phyloP scores from a whole-genome alignment of 2,888 invertebrate genomes.

The Aspidapion aeneum region DNA sequence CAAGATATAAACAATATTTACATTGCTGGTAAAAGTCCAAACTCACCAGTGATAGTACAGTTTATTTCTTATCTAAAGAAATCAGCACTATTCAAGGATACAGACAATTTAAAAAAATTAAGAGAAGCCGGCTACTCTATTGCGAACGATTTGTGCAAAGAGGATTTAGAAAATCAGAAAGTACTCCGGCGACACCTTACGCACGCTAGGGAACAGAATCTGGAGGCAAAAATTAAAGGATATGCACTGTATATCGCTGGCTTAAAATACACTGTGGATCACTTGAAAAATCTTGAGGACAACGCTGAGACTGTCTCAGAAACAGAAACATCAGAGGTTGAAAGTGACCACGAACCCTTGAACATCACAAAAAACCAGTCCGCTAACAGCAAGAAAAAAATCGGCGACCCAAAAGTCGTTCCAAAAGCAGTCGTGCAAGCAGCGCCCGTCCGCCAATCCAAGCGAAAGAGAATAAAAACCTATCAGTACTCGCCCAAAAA shows the following conservation, averaged over 20 bases:
- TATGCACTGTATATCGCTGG: not conserved
- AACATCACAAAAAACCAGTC: too few species aligned
- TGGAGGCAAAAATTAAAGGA: not conserved
- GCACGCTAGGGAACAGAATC: not conserved
- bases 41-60: not conserved
- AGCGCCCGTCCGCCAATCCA: not conserved
- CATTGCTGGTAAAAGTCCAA: not conserved
- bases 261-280: not conserved
- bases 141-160: not conserved
- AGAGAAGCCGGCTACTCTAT: not conserved
- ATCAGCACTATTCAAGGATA: not conserved
- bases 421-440: not conserved
- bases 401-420: too few species aligned
- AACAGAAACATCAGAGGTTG: not conserved
- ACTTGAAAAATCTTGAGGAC: not conserved
- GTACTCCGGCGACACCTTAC: not conserved
- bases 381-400: too few species aligned
- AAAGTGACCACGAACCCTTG: not conserved
- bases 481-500: not conserved
- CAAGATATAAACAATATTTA: not conserved
- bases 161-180: not conserved
- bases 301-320: not conserved
- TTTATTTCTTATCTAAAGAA: not conserved
- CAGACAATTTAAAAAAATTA: not conserved
- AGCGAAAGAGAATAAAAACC: not conserved